Evolutionary conservation across 1,140 invertebrate species (phyloP), one percentile per base, ranked within the genome.

Genomic region (Octopus sinensis): DNA sequence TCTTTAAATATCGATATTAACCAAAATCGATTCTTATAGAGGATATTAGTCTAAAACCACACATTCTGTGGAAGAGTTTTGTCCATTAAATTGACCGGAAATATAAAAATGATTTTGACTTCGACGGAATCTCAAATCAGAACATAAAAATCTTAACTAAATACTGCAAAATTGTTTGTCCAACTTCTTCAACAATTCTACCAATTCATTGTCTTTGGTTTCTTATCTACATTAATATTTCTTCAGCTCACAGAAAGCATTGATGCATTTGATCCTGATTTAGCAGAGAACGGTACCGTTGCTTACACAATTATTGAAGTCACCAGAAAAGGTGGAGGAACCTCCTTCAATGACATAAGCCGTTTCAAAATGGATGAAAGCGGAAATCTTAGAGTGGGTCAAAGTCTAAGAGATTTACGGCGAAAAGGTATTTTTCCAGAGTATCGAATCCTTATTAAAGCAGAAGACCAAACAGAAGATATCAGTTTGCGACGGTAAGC

Each of bases 261-360:
- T 13, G 13, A 53, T 53, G 81, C 81, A 4, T 54, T 52, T 12
- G 81, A 82, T 78, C 76, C 81, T 13, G 81, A 82, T 52, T n/a
- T 78, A 12, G 81, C 13, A 52, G 76, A 82, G 79, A 82, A 82
- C 53, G 81, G 81, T 12, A 71, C 54, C 7, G 68, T 82, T 54
- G 43, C 43, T 68, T 82, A 62, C 53, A 53, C 54, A 6, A 82
- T 82, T 43, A 68, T 52, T 10, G 51, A 56, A 12, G 75, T 80
- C 43, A 53, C 54, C 17, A 76, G 56, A 5, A 80, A 10, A 23
- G 43, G 52, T 17, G 82, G 79, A 0, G 54, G 78, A 5, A 30
- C 53, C 7, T 80, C 82, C 17, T 54, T 54, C 54, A 76, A 71
- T n/a, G 79, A 78, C 71, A 76, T 80, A 4, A 62, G 75, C 30